phyloP scores from a whole-genome alignment of 2,113 vertebrate species.

The Dipodomys ordii region DNA sequence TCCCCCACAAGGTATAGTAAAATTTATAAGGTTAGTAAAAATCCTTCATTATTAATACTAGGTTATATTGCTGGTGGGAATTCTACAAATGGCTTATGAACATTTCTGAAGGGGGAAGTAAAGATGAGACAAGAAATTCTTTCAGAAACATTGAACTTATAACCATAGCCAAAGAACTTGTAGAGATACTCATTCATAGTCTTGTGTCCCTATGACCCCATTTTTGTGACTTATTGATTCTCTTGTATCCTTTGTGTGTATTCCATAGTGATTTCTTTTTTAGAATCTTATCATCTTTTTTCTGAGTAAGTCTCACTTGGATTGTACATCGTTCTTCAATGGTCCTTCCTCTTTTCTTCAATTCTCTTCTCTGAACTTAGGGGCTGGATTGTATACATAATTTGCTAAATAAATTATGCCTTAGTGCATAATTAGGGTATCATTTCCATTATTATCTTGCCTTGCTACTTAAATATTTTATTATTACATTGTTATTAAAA shows the following conservation, averaged over 20 bases:
- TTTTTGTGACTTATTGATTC: not conserved
- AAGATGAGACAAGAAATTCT: not conserved
- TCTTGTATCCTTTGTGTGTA: not conserved
- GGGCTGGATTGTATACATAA: not conserved
- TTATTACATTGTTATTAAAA: conserved; percentile 53
- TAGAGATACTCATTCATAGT: not conserved
- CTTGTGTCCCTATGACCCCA: not conserved
- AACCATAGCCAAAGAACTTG: conserved; percentile 14
- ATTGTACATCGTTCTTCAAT: not conserved
- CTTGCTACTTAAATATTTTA: conserved; percentile 63
- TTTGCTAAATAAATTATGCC: conserved; percentile 21
- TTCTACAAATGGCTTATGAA: not conserved
- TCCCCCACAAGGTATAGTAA: conserved; percentile 29
- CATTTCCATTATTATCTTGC: conserved; percentile 48
- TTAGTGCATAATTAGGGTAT: not conserved
- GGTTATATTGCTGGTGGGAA: not conserved
- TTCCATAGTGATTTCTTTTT: not conserved
- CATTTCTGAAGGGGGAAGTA: not conserved
- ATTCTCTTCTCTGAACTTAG: not conserved
- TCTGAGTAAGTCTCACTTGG: not conserved
- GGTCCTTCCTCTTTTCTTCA: not conserved
- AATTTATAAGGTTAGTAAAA: conserved; percentile 51
- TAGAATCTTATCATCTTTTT: not conserved
- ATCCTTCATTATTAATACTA: conserved; percentile 51
- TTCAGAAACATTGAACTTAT: not conserved